Percentiles rank a stretch among this genome's conserved stretches.
Evolutionary conservation across 1,140 invertebrate genomes (phyloP).

Genomic region (Trachelipus rathkii): DNA sequence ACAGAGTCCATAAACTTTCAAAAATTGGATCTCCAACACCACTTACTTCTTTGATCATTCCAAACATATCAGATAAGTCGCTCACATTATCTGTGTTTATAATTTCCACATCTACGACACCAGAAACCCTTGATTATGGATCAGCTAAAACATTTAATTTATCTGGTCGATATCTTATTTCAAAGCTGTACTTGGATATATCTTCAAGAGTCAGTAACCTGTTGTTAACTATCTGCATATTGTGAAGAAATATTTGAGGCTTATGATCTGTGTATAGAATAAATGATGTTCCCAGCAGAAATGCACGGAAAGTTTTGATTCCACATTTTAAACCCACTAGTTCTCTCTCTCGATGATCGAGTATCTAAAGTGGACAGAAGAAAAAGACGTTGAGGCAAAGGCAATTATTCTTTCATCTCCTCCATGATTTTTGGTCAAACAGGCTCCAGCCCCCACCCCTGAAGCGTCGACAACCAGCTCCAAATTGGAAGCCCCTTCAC

Average conservation of each 20-base stretch:
- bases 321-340: not conserved
- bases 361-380: not conserved
- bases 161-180: not conserved
- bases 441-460: too few species aligned
- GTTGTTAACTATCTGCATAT: not conserved
- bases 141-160: conserved; percentile 2
- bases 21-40: conserved; percentile 5
- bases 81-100: too few species aligned
- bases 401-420: too few species aligned
- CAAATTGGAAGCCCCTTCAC: too few species aligned
- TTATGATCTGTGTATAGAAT: conserved; percentile 8
- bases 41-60: too few species aligned
- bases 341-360: conserved; percentile 14
- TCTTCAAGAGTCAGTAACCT: conserved; percentile 4
- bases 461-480: too few species aligned
- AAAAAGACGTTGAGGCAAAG: not conserved
- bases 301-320: conserved; percentile 7
- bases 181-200: not conserved
- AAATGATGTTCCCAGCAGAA: conserved; percentile 10
- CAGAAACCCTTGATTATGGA: too few species aligned
- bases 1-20: not conserved
- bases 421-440: too few species aligned
- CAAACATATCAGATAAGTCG: too few species aligned
- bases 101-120: too few species aligned
- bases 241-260: conserved; percentile 6